Conservation (phyloP, 35 echinoderm and acorn worm genomes). For the Lytechinus variegatus region DNA sequence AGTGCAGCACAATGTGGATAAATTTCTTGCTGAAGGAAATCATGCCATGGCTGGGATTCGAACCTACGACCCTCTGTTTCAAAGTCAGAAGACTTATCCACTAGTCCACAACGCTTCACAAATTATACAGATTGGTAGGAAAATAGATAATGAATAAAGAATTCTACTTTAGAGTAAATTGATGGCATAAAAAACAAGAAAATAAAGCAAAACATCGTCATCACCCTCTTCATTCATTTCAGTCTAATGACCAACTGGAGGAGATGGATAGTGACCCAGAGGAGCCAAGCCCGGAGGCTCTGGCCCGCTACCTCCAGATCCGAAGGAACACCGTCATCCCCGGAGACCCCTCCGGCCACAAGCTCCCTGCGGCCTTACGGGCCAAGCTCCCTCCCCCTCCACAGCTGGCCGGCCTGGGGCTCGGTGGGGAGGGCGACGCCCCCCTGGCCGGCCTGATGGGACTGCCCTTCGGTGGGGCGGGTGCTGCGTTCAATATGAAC, state of each 20-base stretch:
- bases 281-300: conserved; percentile 76
- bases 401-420: neutral
- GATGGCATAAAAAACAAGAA: no score
- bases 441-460: neutral
- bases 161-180: no score
- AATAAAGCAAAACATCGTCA: no score
- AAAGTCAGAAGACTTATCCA: no score
- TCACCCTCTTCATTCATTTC: neutral
- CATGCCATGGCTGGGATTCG: no score
- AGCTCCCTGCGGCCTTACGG: conserved; percentile 62
- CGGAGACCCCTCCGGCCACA: conserved; percentile 72
- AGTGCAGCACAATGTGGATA: no score
- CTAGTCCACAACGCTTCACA: no score
- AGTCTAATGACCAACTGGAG: conserved; percentile 67
- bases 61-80: no score
- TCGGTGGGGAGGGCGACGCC: conserved; percentile 47
- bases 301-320: conserved; percentile 76
- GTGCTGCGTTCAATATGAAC: conserved; percentile 53
- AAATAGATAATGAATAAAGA: no score
- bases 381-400: conserved; percentile 24
- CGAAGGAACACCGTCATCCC: conserved; percentile 79
- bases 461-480: neutral
- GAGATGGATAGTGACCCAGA: conserved; percentile 93
- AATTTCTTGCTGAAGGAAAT: no score
- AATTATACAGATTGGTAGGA: no score